phyloP scores from a whole-genome alignment of 2,888 invertebrate species.

The Scaptomyza caliginosa region DNA sequence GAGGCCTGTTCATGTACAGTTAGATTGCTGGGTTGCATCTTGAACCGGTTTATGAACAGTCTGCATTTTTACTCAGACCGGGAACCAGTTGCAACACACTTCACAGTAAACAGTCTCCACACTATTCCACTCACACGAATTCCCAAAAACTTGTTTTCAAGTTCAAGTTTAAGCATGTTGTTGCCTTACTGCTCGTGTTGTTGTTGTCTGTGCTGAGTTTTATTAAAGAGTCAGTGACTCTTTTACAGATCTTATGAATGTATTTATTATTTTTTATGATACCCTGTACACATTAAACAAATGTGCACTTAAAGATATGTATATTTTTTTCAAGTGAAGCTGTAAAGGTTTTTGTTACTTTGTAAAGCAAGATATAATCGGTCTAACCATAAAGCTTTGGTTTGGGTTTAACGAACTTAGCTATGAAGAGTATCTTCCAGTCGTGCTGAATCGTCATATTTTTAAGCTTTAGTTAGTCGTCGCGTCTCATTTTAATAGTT shows the following conservation, averaged over 20 bases:
- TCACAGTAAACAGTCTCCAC: constrained; percentile 29
- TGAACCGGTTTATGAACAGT: constrained; percentile 53
- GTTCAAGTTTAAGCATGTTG: constrained; percentile 76
- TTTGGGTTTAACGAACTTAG: background rate
- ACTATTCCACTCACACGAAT: constrained; percentile 39
- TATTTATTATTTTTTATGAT: constrained; percentile 37
- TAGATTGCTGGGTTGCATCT: constrained; percentile 43
- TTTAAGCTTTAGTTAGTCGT: constrained; percentile 29
- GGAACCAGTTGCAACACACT: constrained; percentile 64
- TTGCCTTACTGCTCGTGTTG: constrained; percentile 4
- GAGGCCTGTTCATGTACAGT: constrained; percentile 43
- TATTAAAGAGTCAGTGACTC: constrained; percentile 75
- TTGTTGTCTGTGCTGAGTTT: constrained; percentile 17
- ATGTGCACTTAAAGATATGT: background rate
- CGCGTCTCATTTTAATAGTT: constrained; percentile 3
- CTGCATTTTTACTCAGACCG: constrained; percentile 37
- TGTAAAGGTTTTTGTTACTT: too few relatives aligned
- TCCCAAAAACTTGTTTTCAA: constrained; percentile 76
- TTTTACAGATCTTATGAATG: constrained; percentile 61
- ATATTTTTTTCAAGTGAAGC: background rate
- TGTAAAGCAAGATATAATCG: too few relatives aligned
- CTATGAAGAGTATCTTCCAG: constrained; percentile 1
- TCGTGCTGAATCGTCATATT: background rate
- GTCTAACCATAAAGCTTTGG: background rate
- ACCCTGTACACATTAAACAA: constrained; percentile 11